A percentile compares a stretch with the other conserved stretches of the same genome.
phyloP scores from a whole-genome alignment of 2,888 invertebrate species.

The Latrodectus hesperus region DNA sequence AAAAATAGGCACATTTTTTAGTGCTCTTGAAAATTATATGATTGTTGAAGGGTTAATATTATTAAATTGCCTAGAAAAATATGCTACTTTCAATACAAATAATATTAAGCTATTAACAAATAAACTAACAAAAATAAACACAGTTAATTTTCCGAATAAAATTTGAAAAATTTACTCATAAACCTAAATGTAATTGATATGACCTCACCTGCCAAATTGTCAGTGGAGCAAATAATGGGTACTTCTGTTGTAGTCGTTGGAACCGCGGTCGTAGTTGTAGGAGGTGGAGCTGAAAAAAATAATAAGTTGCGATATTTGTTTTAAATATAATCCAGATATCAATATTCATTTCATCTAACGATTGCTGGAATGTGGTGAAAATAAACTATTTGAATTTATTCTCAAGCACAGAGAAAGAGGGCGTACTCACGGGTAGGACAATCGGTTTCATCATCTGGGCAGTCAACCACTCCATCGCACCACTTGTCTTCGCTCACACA shows the following conservation, averaged over 20 bases:
- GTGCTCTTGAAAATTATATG: no score
- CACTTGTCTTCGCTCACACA: slow-evolving; percentile 76
- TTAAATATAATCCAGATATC: no score
- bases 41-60: no score
- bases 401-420: neutral
- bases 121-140: no score
- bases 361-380: no score
- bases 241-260: slow-evolving; percentile 43
- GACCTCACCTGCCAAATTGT: slow-evolving; percentile 25
- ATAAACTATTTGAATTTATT: neutral
- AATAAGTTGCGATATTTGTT: neutral
- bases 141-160: no score
- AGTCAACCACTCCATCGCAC: slow-evolving; percentile 88
- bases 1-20: no score
- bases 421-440: slow-evolving; percentile 76
- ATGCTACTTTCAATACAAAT: no score
- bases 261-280: slow-evolving; percentile 24
- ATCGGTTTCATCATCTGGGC: slow-evolving; percentile 86
- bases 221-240: slow-evolving; percentile 35
- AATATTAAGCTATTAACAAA: no score
- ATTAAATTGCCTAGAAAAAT: no score
- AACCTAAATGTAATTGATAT: neutral
- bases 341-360: no score
- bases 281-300: slow-evolving; percentile 15
- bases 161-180: no score